Percentiles rank a stretch among this genome's conserved stretches.
phyloP scores from a whole-genome alignment of 2,113 vertebrate species.

The Madoqua kirkii region DNA sequence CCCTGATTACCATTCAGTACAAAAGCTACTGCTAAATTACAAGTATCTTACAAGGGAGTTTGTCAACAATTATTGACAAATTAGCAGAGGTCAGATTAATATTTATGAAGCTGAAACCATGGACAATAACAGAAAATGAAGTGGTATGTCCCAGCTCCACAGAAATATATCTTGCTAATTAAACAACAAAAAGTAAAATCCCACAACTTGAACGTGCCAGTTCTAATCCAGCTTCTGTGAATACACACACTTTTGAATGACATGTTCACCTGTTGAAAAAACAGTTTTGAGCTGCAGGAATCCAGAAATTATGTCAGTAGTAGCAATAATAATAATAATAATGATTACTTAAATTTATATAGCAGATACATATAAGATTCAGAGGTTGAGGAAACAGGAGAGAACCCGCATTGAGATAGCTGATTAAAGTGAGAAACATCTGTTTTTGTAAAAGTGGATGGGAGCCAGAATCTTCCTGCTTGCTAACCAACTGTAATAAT shows the following conservation, averaged over 20 bases:
- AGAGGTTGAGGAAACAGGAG: neutral
- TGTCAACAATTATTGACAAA: constrained; percentile 47
- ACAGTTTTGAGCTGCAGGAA: neutral
- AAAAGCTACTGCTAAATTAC: constrained; percentile 40
- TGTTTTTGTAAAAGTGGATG: constrained; percentile 11
- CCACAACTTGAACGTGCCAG: neutral
- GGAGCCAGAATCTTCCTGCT: neutral
- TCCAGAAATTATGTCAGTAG: neutral
- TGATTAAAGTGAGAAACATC: neutral
- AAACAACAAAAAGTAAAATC: constrained; percentile 23
- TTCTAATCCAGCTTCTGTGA: neutral
- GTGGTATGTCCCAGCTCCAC: neutral
- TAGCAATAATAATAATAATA: neutral
- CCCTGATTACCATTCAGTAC: constrained; percentile 14
- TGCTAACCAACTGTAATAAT: constrained; percentile 7
- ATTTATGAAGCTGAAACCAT: neutral
- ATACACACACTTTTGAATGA: neutral
- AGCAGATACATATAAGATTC: neutral
- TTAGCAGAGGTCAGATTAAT: constrained; percentile 27
- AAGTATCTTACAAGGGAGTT: constrained; percentile 13
- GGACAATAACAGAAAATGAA: constrained; percentile 8
- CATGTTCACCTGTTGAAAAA: neutral
- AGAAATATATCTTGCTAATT: neutral
- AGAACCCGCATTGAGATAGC: neutral
- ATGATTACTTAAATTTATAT: neutral